Evolutionary conservation across 2,888 invertebrate genomes (phyloP).

Genomic region (Sycophila texana): DNA sequence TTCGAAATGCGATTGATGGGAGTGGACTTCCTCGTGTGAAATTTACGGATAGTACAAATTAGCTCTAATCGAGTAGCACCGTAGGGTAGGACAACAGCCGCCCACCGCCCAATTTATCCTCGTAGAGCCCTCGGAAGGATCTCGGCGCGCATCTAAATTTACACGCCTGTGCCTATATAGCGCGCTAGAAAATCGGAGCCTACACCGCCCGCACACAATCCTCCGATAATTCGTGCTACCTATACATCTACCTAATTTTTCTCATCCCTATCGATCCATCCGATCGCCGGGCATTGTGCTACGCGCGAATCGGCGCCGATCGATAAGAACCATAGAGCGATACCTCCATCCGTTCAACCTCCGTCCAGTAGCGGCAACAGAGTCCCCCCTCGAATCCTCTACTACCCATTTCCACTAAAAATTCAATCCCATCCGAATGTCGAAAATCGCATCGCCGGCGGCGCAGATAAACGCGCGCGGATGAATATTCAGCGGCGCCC

Average conservation of each 20-base stretch:
- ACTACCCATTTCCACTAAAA: background rate
- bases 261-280: no score
- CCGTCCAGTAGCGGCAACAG: no score
- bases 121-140: no score
- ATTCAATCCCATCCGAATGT: conserved; percentile 9
- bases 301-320: conserved; percentile 47
- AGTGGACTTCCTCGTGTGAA: no score
- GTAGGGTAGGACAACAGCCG: no score
- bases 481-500: conserved; percentile 37
- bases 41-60: no score
- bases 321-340: conserved; percentile 21
- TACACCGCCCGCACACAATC: conserved; percentile 4
- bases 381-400: background rate
- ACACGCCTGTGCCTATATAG: conserved; percentile 18
- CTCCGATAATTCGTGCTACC: conserved; percentile 40
- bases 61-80: no score
- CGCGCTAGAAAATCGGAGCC: background rate
- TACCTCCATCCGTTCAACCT: no score
- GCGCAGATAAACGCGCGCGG: background rate
- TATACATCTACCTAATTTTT: background rate
- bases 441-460: background rate
- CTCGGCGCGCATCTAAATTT: background rate
- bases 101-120: no score
- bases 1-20: no score
- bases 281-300: conserved; percentile 27